A percentile compares a stretch with the other conserved stretches of the same genome.
Conservation (phyloP, 53 echinoderm and acorn worm species). For the Echinarachnius parma region DNA sequence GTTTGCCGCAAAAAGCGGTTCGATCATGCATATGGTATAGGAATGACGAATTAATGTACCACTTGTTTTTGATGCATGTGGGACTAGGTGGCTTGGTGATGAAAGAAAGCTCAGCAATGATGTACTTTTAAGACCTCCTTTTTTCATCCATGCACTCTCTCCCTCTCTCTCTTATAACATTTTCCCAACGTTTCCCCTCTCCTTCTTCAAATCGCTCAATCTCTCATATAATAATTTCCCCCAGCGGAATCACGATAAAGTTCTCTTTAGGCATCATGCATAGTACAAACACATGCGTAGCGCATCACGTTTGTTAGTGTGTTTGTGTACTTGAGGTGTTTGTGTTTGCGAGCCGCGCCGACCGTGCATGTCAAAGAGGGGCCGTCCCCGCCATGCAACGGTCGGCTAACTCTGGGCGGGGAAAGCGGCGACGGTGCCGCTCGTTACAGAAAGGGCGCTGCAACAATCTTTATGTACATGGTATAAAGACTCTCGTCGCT, state of each 20-base stretch:
- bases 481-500: slow-evolving; percentile 1
- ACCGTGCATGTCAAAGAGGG: slow-evolving; percentile 6
- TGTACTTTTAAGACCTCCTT: slow-evolving; percentile 16
- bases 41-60: slow-evolving; percentile 28
- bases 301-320: not conserved
- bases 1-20: not conserved
- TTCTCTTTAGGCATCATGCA: not conserved
- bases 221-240: too few species aligned
- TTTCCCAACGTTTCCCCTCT: too few species aligned
- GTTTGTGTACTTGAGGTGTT: not conserved
- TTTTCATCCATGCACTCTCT: not conserved
- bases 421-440: slow-evolving; percentile 24
- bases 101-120: slow-evolving; percentile 23
- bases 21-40: not conserved
- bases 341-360: not conserved
- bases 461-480: too few species aligned
- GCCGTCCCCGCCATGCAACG: slow-evolving; percentile 34
- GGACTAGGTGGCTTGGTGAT: slow-evolving; percentile 20
- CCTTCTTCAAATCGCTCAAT: too few species aligned
- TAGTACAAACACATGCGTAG: slow-evolving; percentile 34
- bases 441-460: not conserved
- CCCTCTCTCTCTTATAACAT: too few species aligned
- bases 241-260: not conserved
- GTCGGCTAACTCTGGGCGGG: slow-evolving; percentile 48
- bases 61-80: slow-evolving; percentile 36